Conservation (phyloP, 2,888 invertebrate species). For the Coleophora deauratella region DNA sequence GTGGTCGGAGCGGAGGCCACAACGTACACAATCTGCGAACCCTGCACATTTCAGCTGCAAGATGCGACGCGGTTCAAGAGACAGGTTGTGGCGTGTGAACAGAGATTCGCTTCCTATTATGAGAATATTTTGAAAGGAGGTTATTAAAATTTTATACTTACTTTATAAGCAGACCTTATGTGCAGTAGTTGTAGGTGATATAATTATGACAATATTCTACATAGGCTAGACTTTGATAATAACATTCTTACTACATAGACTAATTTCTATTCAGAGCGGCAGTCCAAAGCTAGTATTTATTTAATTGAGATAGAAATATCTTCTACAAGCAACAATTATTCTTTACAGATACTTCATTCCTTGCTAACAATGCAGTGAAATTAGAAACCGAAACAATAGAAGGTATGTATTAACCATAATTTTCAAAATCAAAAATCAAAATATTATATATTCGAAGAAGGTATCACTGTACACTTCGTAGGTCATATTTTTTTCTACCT, state of each 20-base stretch:
- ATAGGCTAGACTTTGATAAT: neutral
- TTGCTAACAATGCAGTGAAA: no score
- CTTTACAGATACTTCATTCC: no score
- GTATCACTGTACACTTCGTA: no score
- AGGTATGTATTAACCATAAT: no score
- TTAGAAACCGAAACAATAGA: no score
- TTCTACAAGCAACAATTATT: no score
- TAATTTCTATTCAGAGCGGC: conserved; percentile 4
- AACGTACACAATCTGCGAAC: conserved; percentile 29
- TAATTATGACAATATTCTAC: neutral
- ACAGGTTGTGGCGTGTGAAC: neutral
- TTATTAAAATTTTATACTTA: neutral
- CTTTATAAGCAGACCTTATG: neutral
- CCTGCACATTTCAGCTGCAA: neutral
- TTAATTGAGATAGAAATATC: no score
- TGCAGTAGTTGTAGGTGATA: neutral
- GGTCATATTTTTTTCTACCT: no score
- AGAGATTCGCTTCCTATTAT: neutral
- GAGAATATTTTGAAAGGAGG: neutral
- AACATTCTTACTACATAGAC: neutral
- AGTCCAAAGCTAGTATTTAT: neutral
- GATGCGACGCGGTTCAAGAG: neutral
- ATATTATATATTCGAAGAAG: no score
- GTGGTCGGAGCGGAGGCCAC: conserved; percentile 7
- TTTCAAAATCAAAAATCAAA: no score